Evolutionary conservation across 2,113 vertebrate genomes (phyloP), one percentile per base, ranked within the genome.

Genomic region (Thinocorus orbignyianus): DNA sequence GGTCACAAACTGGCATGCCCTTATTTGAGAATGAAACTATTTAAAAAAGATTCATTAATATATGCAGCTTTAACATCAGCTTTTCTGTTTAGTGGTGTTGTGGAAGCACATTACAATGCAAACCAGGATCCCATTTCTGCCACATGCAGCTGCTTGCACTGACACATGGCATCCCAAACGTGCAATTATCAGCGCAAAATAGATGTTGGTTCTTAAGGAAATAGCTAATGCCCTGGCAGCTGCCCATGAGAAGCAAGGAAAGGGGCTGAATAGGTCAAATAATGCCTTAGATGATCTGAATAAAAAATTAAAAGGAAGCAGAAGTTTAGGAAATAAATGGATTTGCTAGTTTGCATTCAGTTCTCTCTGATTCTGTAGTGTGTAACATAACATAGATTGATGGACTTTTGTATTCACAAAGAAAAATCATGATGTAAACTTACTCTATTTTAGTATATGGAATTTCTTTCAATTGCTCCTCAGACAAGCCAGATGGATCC

Each of bases 381-480:
- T 54, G 3, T 10, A 81, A 42, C 28, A 35, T 17, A 69, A 49
- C 37, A 71, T 15, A 35, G 25, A 73, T 14, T 57, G 24, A 61
- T 19, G 23, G 55, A 73, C 64, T 61, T 81, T 66, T 84, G 58
- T 42, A 77, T 55, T 71, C 33, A 93, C 17, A 26, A 48, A 52
- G 7, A 70, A 87, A 94, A 94, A 49, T 30, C 24, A 37, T 55
- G 41, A 81, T 35, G 76, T 51, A 88, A 83, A 98, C 98, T 98
- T 77, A 99, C 99, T 99, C 98, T 93, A 99, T 97, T 98, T 99
- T 99, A 91, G 98, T 99, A 71, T 99, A 99, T 5, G 99, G 99
- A 85, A 99, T 99, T 98, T 99, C 99, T 97, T 98, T 99, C 93
- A 99, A 28, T 77, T 99, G 98, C n/a, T 99, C 98, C 74, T 98